These are phyloP conservation scores for Hypselothyrea guttata DNA, from an alignment of 2,888 invertebrate species.

Conservation along the genomic window DNA sequence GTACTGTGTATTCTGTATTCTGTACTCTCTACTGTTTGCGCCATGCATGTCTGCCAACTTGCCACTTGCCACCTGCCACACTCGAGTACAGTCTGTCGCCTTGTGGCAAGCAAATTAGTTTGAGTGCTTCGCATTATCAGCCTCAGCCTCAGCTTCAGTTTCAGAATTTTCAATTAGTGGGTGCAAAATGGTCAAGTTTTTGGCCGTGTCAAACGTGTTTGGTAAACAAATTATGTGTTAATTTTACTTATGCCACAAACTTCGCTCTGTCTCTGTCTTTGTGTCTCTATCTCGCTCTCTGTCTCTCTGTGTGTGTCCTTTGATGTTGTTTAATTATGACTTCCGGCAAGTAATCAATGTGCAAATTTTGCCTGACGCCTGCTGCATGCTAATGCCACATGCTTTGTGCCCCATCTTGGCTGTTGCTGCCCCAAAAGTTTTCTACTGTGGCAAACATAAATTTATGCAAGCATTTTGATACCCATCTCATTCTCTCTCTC, in stretches of 20 bases:
- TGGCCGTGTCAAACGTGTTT: conserved; percentile 61
- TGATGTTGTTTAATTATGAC: conserved; percentile 72
- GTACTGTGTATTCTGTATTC: conserved; percentile 3
- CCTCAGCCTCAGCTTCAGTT: conserved; percentile 38
- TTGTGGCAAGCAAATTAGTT: conserved; percentile 46
- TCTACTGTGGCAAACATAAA: conserved; percentile 51
- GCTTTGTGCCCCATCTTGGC: conserved; percentile 26
- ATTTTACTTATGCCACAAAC: conserved; percentile 51
- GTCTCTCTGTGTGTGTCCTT: conserved; percentile 34
- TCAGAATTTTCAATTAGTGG: conserved; percentile 76
- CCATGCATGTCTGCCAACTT: conserved; percentile 39
- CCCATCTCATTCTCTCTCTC: neutral
- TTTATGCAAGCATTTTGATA: conserved; percentile 57
- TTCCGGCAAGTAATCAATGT: conserved; percentile 74
- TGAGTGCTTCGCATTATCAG: conserved; percentile 58
- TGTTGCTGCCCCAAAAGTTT: conserved; percentile 31
- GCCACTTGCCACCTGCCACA: too few relatives aligned
- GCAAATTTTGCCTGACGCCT: conserved; percentile 55
- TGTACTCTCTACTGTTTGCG: too few relatives aligned
- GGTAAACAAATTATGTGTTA: conserved; percentile 73
- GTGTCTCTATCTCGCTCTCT: too few relatives aligned
- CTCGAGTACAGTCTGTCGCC: conserved; percentile 4
- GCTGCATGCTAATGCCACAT: conserved; percentile 48
- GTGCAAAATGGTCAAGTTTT: conserved; percentile 67
- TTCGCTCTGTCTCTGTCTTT: conserved; percentile 13